phyloP scores from a whole-genome alignment of 1,140 invertebrate genomes.

The Ceratina calcarata region DNA sequence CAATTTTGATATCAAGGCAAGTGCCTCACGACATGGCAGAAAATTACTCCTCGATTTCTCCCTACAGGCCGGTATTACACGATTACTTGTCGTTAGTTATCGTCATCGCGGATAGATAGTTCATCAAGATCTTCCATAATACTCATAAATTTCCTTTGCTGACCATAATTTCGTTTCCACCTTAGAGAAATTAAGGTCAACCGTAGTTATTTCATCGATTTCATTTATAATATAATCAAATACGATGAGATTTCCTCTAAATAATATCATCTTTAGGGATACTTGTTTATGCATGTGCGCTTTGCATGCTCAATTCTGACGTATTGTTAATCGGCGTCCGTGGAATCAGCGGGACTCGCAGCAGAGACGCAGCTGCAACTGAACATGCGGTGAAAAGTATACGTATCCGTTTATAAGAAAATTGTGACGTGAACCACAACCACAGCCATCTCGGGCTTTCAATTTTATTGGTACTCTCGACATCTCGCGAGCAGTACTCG shows the following conservation, averaged over 20 bases:
- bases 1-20: conserved; percentile 48
- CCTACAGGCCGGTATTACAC: neutral
- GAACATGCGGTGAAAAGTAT: neutral
- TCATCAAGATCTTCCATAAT: neutral
- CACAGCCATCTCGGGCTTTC: neutral
- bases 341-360: conserved; percentile 21
- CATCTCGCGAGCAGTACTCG: neutral
- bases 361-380: conserved; percentile 5
- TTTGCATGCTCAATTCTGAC: conserved; percentile 18
- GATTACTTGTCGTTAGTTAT: conserved; percentile 8
- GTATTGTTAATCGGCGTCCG: conserved; percentile 13
- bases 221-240: too few relatives aligned
- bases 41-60: conserved; percentile 16
- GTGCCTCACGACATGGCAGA: conserved; percentile 6
- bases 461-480: conserved; percentile 40
- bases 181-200: neutral
- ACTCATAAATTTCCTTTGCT: neutral
- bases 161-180: neutral
- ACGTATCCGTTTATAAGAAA: conserved; percentile 22
- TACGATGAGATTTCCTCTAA: neutral
- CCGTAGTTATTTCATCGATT: too few relatives aligned
- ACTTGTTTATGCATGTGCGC: neutral
- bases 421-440: neutral
- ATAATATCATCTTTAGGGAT: neutral
- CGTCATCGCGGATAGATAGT: neutral